Base-by-base conservation (phyloP, 2,888 invertebrate species). In the Tridacna crocea region DNA sequence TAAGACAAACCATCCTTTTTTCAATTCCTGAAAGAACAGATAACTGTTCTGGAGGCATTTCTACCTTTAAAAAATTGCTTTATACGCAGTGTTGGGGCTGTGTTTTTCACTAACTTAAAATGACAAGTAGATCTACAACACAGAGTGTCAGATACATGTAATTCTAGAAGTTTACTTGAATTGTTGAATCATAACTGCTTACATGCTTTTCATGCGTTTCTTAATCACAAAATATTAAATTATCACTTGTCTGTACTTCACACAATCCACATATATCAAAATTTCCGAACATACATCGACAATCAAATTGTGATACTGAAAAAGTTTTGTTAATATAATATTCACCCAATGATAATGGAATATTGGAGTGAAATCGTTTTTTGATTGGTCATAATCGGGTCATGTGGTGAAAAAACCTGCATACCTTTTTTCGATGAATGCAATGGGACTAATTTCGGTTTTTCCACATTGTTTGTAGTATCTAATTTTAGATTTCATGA, bases 191-290 rank as follows among this genome's bases (percentile, higher is more conserved):
- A 72, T 72, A 77, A 4, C 8, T 27, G 11, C 58, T 13, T 26
- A 73, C 46, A 46, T 68, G 73, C 6, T 60, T 22, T n/a, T 36
- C 15, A 47, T 8, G 19, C 11, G 12, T 26, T 19, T 11, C 66
- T 60, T 79, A 79, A 79, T 79, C 24, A 46, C 73, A 19, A 19
- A 74, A 74, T 24, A 15, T 12, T 48, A 77, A 47, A 48, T 72
- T 26, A 22, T 22, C 22, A 11, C 68, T 58, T 48, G 77, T 72
- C 8, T 24, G 15, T 47, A 77, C 72, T 47, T 70, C 36, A 24
- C 61, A 61, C 10, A 61, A 27, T 51, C 13, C 4, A 2, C 77
- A 61, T 11, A 77, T 74, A 55, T 74, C 68, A 13, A 73, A 68
- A 36, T 36, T 36, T 36, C 8, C 36, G 8, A 36, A 36, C 36